phyloP scores from a whole-genome alignment of 2,888 invertebrate species.

The Coenonympha glycerion region DNA sequence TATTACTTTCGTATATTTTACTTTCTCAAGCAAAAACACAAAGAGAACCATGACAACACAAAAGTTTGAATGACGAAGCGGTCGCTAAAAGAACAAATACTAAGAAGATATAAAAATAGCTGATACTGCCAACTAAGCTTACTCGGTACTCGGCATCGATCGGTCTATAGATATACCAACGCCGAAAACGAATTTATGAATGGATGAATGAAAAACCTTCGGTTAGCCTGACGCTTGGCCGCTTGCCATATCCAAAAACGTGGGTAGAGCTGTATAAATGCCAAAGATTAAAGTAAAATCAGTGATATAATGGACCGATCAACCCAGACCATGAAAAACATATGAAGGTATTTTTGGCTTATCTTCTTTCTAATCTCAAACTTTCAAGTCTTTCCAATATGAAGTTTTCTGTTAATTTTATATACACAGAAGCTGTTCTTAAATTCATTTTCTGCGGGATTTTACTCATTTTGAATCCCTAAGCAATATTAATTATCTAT shows the following conservation, averaged over 20 bases:
- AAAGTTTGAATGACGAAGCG: background rate
- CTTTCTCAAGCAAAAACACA: background rate
- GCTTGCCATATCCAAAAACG: slow-evolving; percentile 44
- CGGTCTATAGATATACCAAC: slow-evolving; percentile 24
- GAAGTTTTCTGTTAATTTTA: no score
- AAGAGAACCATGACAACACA: background rate
- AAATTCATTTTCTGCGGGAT: no score
- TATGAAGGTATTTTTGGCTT: background rate
- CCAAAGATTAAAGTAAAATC: slow-evolving; percentile 43
- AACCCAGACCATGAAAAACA: slow-evolving; percentile 9
- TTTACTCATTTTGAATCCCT: no score
- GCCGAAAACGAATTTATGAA: slow-evolving; percentile 46
- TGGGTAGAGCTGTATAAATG: slow-evolving; percentile 48
- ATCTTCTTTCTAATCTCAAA: background rate
- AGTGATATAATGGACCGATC: slow-evolving; percentile 15
- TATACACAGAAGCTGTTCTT: no score
- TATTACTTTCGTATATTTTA: background rate
- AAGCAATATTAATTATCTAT: no score
- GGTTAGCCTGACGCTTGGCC: slow-evolving; percentile 41
- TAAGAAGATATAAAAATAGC: slow-evolving; percentile 4
- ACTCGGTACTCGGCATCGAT: slow-evolving; percentile 13
- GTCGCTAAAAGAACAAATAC: slow-evolving; percentile 6
- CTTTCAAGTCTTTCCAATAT: no score
- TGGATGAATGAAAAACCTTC: slow-evolving; percentile 32
- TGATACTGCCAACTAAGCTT: slow-evolving; percentile 1